Conservation (phyloP, 2,888 invertebrate genomes). For the Rhopalosiphum nymphaeae region DNA sequence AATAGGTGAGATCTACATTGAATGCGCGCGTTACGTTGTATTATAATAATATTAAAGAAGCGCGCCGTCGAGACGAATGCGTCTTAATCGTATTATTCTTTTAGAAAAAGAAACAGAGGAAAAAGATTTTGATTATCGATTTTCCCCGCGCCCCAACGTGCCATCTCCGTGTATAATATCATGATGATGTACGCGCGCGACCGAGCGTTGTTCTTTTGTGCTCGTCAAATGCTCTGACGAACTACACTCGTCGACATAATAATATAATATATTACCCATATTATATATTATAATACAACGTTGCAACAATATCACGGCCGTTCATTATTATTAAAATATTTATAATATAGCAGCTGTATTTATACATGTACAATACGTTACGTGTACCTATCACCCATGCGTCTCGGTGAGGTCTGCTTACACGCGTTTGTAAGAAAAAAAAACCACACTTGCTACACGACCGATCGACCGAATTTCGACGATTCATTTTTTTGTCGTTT, state of each 20-base stretch:
- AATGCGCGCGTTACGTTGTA: background rate
- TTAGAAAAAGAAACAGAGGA: background rate
- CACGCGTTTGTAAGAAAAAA: background rate
- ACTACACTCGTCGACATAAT: background rate
- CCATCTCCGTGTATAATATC: background rate
- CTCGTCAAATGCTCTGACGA: slow-evolving; percentile 34
- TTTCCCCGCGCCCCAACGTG: background rate
- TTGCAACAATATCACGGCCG: background rate
- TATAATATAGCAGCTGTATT: background rate
- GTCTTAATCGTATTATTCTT: slow-evolving; percentile 23
- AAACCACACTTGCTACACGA: background rate
- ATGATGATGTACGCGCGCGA: background rate
- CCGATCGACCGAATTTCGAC: background rate
- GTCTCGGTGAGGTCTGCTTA: background rate
- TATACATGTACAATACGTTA: background rate
- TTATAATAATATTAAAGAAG: background rate
- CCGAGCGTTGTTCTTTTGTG: slow-evolving; percentile 1
- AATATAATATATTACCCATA: background rate
- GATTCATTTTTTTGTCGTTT: background rate
- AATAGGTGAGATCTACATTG: background rate
- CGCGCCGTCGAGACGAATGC: background rate
- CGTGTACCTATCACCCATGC: background rate
- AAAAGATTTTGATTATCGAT: slow-evolving; percentile 27
- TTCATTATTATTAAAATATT: slow-evolving; percentile 8
- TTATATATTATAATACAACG: background rate